Base-by-base conservation (phyloP, 1,140 invertebrate genomes). In the Lasaia peninsularis region DNA sequence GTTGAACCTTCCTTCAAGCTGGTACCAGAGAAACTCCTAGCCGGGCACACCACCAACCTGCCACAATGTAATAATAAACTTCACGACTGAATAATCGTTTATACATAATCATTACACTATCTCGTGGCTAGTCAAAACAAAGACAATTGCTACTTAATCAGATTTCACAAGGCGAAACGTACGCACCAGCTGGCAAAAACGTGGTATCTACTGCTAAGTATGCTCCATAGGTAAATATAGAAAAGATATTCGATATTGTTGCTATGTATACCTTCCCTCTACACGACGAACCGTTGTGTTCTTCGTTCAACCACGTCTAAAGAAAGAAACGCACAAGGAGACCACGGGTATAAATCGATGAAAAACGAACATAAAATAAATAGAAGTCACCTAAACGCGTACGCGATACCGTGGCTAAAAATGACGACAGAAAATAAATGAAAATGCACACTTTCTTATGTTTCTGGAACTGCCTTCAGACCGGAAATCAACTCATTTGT, bases 341-440 rank as follows among this genome's bases (percentile, higher is more conserved):
- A 71, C 66, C 71, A 73, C 69, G 65, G 65, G 68, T 72, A 62
- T 76, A 68, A 58, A 74, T 67, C 62, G 53, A 65, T 69, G 74
- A 73, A 62, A 64, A 74, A 75, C 56, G 58, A 83, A 88, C 78
- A 78, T 74, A 78, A 82, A 88, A 77, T 81, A 78, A 80, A 80
- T 73, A 63, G 62, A 68, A 75, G 80, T 78, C 74, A 69, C 84
- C 74, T 67, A 78, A 80, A 77, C 67, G 69, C 74, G 63, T 71
- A 79, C 72, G 80, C 78, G 77, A 79, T 80, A 73, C 69, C 73
- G 75, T 79, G 69, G 75, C 65, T 75, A 80, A 85, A 83, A 75
- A 83, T 83, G 80, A 88, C 80, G 83, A 87, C 79, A 83, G 85
- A 89, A 88, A 88, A 89, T 87, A 87, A 89, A 88, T 88, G 80